These are phyloP conservation scores for Hydropsyche betteni DNA, from an alignment of 2,888 invertebrate species.

Conservation along the genomic window DNA sequence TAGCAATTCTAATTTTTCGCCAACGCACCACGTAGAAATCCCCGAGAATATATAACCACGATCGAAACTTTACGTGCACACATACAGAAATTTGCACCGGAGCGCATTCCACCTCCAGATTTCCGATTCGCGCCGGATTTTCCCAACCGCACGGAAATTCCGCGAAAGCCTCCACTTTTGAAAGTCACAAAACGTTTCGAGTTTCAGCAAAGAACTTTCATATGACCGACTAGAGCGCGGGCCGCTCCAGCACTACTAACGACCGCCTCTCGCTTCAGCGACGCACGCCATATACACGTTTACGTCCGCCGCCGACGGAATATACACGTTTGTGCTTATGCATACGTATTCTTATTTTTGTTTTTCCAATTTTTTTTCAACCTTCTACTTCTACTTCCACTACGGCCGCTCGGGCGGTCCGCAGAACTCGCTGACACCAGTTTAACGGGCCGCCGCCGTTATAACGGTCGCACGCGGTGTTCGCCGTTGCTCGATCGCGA, in stretches of 20 bases:
- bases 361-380: not conserved
- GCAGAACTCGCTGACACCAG: slow-evolving; percentile 18
- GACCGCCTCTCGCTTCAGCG: slow-evolving; percentile 12
- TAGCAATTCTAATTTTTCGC: too few species aligned
- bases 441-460: slow-evolving; percentile 26
- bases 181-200: not conserved
- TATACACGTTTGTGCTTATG: too few species aligned
- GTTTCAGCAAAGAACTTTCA: too few species aligned
- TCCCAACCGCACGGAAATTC: too few species aligned
- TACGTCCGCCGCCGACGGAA: not conserved
- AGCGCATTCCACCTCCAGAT: too few species aligned
- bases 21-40: too few species aligned
- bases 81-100: too few species aligned
- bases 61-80: too few species aligned
- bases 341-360: not conserved
- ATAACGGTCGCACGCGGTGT: slow-evolving; percentile 5
- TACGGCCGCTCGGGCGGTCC: too few species aligned
- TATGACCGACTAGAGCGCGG: too few species aligned
- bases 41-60: too few species aligned
- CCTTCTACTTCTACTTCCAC: not conserved
- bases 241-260: slow-evolving; percentile 15
- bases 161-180: not conserved
- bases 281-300: slow-evolving; percentile 10
- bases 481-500: not conserved
- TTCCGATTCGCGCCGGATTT: too few species aligned